Base-by-base conservation (phyloP, 2,797 vertebrate genomes). In the Enteromius trimaculatus region DNA sequence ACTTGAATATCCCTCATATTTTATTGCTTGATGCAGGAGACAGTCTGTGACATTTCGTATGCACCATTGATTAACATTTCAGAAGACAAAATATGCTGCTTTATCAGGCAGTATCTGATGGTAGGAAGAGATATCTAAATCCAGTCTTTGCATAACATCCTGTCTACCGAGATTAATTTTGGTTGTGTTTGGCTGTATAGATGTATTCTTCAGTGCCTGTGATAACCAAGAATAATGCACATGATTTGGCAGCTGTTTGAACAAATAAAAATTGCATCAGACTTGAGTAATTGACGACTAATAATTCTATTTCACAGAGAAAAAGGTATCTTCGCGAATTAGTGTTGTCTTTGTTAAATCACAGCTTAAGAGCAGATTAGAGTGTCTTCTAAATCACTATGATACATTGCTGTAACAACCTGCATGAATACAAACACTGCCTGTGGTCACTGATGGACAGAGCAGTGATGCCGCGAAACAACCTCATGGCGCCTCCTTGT, bases 401-500 rank as follows among this genome's bases (percentile, higher is more conserved):
- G 2, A 37, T 7, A 13, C 11, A 6, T 72, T 51, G 10, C 17
- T 74, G 29, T 53, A 74, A n/a, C 29, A 6, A n/a, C 26, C 10
- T 74, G 47, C 9, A 1, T 26, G 29, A 72, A 51, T 31, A 34
- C 26, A 31, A 74, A 71, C 26, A 29, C 10, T 47, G 21, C 44
- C 4, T 64, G 64, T 62, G 17, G 55, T 74, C 19, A 53, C 26
- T n/a, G 64, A 64, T 29, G 11, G 26, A 44, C 58, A 64, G 23
- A 47, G n/a, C 26, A 14, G 44, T 82, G 44, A 53, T 16, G 29
- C 47, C 6, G 14, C 31, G 34, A 10, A 23, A 16, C 47, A 53
- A 14, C 29, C 23, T 66, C 70, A 23, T 71, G 23, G n/a, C 65
- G 75, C 82, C 75, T 72, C 70, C 88, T 85, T 81, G 85, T 90